phyloP scores from a whole-genome alignment of 1,140 invertebrate genomes.

The Temnothorax nylanderi region DNA sequence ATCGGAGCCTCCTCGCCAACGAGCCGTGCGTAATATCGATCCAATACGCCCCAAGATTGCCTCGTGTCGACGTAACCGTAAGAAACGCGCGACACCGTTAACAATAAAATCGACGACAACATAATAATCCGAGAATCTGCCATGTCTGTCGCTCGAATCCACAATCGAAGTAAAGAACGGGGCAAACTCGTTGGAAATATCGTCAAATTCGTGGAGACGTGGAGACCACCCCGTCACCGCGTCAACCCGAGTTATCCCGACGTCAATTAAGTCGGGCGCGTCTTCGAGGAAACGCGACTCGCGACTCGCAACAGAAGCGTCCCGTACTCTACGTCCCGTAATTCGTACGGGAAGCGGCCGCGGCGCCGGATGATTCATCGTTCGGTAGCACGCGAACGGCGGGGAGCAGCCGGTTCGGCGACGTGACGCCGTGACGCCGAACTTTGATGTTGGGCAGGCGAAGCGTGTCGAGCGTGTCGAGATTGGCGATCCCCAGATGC shows the following conservation, averaged over 20 bases:
- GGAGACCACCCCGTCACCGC: no score
- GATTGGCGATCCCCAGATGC: slow-evolving; percentile 10
- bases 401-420: no score
- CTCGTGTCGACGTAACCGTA: neutral
- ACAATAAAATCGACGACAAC: neutral
- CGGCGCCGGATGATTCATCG: slow-evolving; percentile 1
- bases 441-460: neutral
- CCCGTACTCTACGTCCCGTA: neutral
- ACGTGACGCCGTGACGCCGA: neutral
- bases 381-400: no score
- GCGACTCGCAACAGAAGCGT: no score
- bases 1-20: neutral
- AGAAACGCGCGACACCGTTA: neutral
- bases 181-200: no score
- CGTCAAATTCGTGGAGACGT: neutral
- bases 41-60: slow-evolving; percentile 17
- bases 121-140: neutral
- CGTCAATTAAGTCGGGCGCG: no score
- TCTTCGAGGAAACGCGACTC: neutral
- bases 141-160: no score
- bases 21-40: neutral
- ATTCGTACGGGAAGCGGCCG: neutral
- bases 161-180: no score
- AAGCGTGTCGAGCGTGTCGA: neutral
- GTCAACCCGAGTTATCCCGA: no score